Percentiles rank a stretch among this genome's conserved stretches.
Evolutionary conservation across 92 coral and sea anemone genomes (phyloP).

Genomic region (Palythoa caribaeorum): DNA sequence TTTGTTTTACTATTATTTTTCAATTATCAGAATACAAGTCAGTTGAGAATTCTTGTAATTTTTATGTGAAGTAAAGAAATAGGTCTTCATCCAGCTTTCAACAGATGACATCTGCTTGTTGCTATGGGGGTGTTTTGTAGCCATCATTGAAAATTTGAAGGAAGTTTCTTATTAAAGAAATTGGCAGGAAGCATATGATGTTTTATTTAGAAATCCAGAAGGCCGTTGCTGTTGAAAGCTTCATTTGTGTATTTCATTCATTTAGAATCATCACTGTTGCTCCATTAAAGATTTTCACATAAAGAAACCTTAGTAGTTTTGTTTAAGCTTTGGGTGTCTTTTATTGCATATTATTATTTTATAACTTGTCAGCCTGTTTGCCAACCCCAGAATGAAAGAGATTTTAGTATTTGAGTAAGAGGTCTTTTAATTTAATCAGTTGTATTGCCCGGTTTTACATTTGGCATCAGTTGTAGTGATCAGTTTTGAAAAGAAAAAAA

Average conservation of each 20-base stretch:
- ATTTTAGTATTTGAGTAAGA: background rate
- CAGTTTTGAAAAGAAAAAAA: background rate
- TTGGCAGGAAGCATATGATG: background rate
- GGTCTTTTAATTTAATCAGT: background rate
- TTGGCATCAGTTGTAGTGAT: background rate
- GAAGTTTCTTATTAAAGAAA: background rate
- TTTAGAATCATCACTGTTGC: background rate
- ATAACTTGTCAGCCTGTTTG: background rate
- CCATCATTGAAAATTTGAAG: background rate
- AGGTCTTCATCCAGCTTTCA: background rate
- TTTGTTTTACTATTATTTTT: background rate
- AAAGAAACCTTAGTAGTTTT: background rate
- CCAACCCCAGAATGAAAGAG: constrained; percentile 38
- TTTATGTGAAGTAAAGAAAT: background rate
- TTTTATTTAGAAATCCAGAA: background rate
- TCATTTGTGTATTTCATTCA: background rate
- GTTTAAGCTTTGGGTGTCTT: background rate
- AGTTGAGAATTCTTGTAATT: background rate
- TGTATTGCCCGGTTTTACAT: background rate
- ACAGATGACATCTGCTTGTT: constrained; percentile 7
- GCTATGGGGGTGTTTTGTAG: constrained; percentile 11
- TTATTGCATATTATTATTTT: background rate
- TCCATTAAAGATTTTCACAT: background rate
- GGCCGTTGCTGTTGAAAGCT: background rate
- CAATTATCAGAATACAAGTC: background rate